Base-by-base conservation (phyloP, 2,113 vertebrate genomes). In the Dascyllus trimaculatus region DNA sequence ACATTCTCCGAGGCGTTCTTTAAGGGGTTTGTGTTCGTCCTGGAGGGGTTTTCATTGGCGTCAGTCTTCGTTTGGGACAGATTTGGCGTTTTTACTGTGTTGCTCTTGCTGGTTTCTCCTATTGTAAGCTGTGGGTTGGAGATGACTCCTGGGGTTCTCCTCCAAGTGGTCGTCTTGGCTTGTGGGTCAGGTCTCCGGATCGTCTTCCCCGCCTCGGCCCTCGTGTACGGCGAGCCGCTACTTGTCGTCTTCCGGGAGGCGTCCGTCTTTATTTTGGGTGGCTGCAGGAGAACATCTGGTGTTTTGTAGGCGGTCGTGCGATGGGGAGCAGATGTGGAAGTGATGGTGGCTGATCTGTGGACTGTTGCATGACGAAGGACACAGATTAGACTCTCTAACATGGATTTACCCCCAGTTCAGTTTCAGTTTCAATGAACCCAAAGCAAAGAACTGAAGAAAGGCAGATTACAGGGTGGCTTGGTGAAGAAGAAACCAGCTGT, bases 211-310 rank as follows among this genome's bases (percentile, higher is more conserved):
- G 7, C 52, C 45, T 40, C 73, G 0, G 68, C 15, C 1, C 21
- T 61, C 0, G 21, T 62, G 56, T 80, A 81, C 2, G 8, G 25
- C n/a, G 78, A 80, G 43, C 61, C 49, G 1, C 54, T 24, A 2
- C 54, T 69, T 1, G 81, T 67, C 32, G 38, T 71, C 62, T 75
- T 80, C 80, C 5, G 46, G 15, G 62, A 22, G 65, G 70, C 0
- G 29, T 73, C 67, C 24, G 74, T 82, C 66, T 82, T 88, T 40
- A 11, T 35, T 82, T 68, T 65, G 57, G 76, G 69, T 5, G 72
- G 73, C 13, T 73, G 80, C 46, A 21, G 69, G n/a, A 22, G 64
- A 63, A 89, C 82, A 81, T 85, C 84, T 84, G 88, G 79, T 8
- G n/a, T 40, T 70, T 77, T 61, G 72, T 78, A 54, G 68, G 54